phyloP scores from a whole-genome alignment of 2,113 vertebrate species.

The Phrynosoma platyrhinos region DNA sequence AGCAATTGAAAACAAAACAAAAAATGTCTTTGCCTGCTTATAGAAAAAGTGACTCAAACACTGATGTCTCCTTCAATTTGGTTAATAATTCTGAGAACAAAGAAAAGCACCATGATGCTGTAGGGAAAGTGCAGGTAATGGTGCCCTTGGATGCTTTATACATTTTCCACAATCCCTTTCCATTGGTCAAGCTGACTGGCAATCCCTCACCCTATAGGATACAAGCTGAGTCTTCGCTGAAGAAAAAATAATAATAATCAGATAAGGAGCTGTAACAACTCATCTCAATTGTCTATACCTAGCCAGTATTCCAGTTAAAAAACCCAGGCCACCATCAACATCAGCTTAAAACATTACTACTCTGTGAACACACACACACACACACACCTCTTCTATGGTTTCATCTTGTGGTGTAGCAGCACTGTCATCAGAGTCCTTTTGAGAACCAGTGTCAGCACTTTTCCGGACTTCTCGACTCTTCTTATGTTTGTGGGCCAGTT shows the following conservation, averaged over 20 bases:
- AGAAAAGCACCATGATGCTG: neutral
- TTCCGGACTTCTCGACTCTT: constrained; percentile 95
- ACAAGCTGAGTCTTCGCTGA: no score
- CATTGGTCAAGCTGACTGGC: no score
- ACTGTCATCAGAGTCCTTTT: constrained; percentile 97
- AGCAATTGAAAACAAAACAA: neutral
- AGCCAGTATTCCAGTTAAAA: neutral
- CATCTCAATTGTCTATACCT: rapidly evolving
- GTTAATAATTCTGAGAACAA: neutral
- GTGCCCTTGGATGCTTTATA: neutral
- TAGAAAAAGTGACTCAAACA: neutral
- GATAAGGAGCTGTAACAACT: neutral
- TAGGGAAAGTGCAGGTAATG: neutral
- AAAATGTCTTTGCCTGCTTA: neutral
- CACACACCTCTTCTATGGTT: constrained; percentile 92
- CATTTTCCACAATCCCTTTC: neutral
- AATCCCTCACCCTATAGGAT: no score
- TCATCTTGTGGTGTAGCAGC: constrained; percentile 97
- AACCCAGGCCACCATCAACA: neutral
- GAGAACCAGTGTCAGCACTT: constrained; percentile 88
- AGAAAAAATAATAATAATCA: no score
- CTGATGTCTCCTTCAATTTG: neutral
- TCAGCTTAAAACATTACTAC: neutral
- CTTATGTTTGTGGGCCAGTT: constrained; percentile 96
- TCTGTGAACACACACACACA: rapidly evolving